A percentile compares a stretch with the other conserved stretches of the same genome.
phyloP scores from a whole-genome alignment of 2,888 invertebrate species.

The Pterobdella sp. region DNA sequence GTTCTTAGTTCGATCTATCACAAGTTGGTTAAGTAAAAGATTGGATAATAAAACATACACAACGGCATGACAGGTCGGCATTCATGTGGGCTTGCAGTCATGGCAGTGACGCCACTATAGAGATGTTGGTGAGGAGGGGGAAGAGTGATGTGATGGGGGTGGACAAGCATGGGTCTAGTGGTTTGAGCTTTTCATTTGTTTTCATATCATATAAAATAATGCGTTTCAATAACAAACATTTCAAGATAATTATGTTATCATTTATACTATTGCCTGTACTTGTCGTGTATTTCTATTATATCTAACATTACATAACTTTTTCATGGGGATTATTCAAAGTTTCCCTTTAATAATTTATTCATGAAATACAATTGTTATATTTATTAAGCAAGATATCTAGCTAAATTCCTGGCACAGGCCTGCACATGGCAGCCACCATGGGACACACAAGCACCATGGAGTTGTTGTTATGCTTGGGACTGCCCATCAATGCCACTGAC shows the following conservation, averaged over 20 bases:
- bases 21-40: conserved; percentile 42
- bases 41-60: conserved; percentile 35
- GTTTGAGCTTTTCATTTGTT: no score
- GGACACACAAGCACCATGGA: conserved; percentile 48
- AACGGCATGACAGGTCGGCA: conserved; percentile 49
- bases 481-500: conserved; percentile 46
- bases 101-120: conserved; percentile 49
- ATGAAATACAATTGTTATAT: no score
- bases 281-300: no score
- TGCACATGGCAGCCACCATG: conserved; percentile 40
- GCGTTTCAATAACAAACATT: no score
- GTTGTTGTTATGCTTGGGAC: conserved; percentile 45
- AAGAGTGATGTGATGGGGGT: conserved; percentile 46
- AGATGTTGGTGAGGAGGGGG: conserved; percentile 43
- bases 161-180: conserved; percentile 50
- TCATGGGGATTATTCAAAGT: no score
- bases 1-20: no score
- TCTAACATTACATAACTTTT: no score
- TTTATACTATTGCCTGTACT: no score
- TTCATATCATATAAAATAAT: no score
- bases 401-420: conserved; percentile 1
- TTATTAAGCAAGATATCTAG: no score
- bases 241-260: no score
- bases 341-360: no score
- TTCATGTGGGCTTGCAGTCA: conserved; percentile 52